Evolutionary conservation across 1,140 invertebrate genomes (phyloP).

Genomic region (Polypedilum pembai): DNA sequence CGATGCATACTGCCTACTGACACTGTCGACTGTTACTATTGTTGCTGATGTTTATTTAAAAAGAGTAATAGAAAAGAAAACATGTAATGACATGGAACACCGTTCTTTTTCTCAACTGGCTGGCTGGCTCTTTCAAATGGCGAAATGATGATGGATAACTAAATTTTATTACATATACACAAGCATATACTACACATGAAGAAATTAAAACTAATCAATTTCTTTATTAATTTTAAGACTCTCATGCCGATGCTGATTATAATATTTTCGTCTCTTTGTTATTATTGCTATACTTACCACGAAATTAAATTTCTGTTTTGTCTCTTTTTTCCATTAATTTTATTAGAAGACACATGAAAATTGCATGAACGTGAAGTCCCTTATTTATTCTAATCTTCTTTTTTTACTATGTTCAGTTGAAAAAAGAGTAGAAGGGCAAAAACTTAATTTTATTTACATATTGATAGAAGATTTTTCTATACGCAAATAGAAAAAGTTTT

Average conservation of each 20-base stretch:
- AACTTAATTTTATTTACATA: not conserved
- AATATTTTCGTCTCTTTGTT: conserved; percentile 1
- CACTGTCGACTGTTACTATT: conserved; percentile 10
- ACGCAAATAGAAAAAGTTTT: not conserved
- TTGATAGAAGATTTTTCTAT: not conserved
- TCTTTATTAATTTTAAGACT: conserved; percentile 14
- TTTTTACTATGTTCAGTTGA: no score
- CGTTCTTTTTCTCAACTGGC: conserved; percentile 13
- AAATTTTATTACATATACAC: not conserved
- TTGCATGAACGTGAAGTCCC: no score
- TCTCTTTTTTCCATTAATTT: not conserved
- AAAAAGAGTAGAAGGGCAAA: not conserved
- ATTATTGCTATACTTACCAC: not conserved
- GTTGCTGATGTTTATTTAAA: conserved; percentile 20
- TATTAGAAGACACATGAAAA: not conserved
- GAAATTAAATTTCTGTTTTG: not conserved
- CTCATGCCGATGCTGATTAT: not conserved
- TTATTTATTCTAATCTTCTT: no score
- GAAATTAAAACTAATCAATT: not conserved
- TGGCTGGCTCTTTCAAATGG: not conserved
- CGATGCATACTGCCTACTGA: conserved; percentile 16
- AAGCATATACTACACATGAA: conserved; percentile 4
- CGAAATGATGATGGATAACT: conserved; percentile 2
- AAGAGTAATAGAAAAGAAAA: not conserved
- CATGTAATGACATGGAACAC: not conserved